Evolutionary conservation across 2,888 invertebrate species (phyloP), one percentile per base, ranked within the genome.

Genomic region (Desoria tigrina): DNA sequence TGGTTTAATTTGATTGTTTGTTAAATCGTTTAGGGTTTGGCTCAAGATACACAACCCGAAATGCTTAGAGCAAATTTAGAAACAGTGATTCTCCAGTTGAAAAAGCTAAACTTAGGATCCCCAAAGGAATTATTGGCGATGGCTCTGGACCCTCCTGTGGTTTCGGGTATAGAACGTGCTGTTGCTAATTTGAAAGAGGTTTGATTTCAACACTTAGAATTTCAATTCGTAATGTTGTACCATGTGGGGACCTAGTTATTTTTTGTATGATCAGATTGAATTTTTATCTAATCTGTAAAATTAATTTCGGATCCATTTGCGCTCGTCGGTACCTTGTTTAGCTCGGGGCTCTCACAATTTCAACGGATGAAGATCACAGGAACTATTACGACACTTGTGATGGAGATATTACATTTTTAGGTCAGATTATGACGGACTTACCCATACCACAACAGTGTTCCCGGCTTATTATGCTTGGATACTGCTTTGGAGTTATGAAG

Each of bases 321-420:
- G 11, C 11, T 32, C 11, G 4, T 11, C 32, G 11, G 32, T 32
- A 32, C 11, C 4, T 18, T 51, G 7, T 18, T 24, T 16, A 72
- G 71, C 49, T 69, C 16, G 73, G 73, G 6, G 73, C 73, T 0
- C 51, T 73, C 9, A 73, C 69, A 1, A 55, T 71, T 42, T 27
- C 54, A 28, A 71, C 65, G 23, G 45, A 42, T 3, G 60, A 61
- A 23, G 3, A 61, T 4, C 26, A 24, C 23, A 85, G 83, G 0
- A 78, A 80, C 24, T 78, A 80, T 23, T 79, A 81, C n/a, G 77
- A 81, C 60, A 78, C 78, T 0, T 82, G 84, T 16, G 95, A 97
- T 80, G 97, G 96, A 0, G 90, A 94, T 72, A 78, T 97, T 53
- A 95, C 95, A 0, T 90, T 88, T 79, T 81, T 96, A 73, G 97